Base-by-base conservation (phyloP, 2,888 invertebrate genomes). In the Chydorus sphaericus region DNA sequence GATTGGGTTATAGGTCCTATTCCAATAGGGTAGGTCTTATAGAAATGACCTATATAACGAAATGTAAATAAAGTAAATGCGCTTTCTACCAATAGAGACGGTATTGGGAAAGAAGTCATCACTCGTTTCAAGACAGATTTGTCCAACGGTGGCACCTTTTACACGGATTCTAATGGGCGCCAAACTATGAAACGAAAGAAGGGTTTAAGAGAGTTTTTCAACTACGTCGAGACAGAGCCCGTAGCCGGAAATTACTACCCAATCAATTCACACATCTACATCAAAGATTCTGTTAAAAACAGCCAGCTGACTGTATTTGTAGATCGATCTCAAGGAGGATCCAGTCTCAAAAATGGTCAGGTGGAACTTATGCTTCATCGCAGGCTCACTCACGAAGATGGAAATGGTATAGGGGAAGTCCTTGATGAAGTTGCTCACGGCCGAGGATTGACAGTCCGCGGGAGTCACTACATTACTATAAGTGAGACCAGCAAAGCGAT, bases 161-260 rank as follows among this genome's bases (percentile, higher is more conserved):
- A 81, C 66, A 97, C 96, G 0, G 97, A 97, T 67, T 83, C 91
- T 0, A 98, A 96, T 68, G 96, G 94, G 0, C 75, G 96, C 14
- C 88, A 93, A 68, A 78, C 85, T 68, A 63, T 93, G 23, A 78
- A 81, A 63, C 73, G 94, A 30, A 74, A 75, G 8, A 67, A 80
- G 28, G 75, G 85, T 65, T 72, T 75, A 57, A 72, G 92, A 14
- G 83, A 85, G 0, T 83, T 87, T 0, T 96, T 85, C 80, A 66
- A 72, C 60, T 70, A 74, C 0, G 73, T 77, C 0, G 64, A 87
- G 14, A 70, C 73, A 0, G 93, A 96, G 67, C 77, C 78, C 0
- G 70, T 89, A 0, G 74, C 91, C 0, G 86, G 82, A 0, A 98
- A 98, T 68, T 98, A 96, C 67, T 97, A 93, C 67, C 97, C 97